phyloP scores from a whole-genome alignment of 2,888 invertebrate genomes.

The Ceraclea dissimilis region DNA sequence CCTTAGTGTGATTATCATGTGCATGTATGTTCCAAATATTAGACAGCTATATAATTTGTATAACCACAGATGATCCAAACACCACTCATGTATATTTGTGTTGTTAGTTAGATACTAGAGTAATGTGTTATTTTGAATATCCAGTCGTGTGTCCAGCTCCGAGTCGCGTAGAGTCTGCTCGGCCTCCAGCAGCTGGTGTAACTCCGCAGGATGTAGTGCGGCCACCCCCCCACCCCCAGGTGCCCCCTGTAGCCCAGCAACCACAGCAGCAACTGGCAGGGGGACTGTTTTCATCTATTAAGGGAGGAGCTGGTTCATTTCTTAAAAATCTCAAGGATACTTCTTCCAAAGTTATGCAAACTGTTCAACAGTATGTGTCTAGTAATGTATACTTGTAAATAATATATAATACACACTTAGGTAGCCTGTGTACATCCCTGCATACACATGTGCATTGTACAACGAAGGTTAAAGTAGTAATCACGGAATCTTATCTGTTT shows the following conservation, averaged over 20 bases:
- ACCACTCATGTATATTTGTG: too few species aligned
- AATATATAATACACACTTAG: too few species aligned
- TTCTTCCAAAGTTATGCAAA: conserved; percentile 93
- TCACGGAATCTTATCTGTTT: too few species aligned
- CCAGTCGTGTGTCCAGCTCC: not conserved
- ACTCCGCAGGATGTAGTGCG: conserved; percentile 25
- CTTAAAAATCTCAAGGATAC: conserved; percentile 93
- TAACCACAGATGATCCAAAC: too few species aligned
- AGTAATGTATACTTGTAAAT: too few species aligned
- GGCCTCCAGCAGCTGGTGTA: conserved; percentile 8
- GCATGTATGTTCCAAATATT: too few species aligned
- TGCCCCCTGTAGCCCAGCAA: conserved; percentile 32
- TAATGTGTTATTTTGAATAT: not conserved
- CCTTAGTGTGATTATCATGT: too few species aligned
- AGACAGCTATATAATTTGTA: too few species aligned
- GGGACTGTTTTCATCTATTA: conserved; percentile 77
- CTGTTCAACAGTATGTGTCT: conserved; percentile 75
- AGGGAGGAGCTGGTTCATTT: conserved; percentile 88
- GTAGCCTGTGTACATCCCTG: too few species aligned
- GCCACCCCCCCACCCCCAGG: conserved; percentile 29
- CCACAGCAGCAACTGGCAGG: conserved; percentile 33
- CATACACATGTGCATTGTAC: too few species aligned
- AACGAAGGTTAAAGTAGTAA: too few species aligned
- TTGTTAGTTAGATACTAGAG: too few species aligned
- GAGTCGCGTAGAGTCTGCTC: not conserved